A percentile compares a stretch with the other conserved stretches of the same genome.
phyloP scores from a whole-genome alignment of 1,140 invertebrate genomes.

The Phthorimaea operculella region DNA sequence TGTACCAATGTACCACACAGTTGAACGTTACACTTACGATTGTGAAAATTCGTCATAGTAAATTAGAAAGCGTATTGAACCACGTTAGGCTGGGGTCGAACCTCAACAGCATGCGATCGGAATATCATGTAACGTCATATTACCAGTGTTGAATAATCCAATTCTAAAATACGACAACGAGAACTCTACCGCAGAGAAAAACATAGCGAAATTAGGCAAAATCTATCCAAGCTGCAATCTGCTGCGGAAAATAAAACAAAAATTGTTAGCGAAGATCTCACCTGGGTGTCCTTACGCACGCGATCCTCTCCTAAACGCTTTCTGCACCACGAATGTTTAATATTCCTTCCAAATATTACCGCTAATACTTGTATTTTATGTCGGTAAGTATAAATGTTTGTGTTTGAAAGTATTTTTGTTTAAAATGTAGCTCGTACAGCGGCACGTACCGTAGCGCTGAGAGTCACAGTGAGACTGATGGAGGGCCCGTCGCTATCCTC shows the following conservation, averaged over 20 bases:
- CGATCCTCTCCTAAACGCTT: neutral
- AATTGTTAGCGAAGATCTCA: neutral
- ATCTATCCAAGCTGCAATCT: neutral
- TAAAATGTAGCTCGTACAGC: neutral
- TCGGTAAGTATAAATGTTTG: neutral
- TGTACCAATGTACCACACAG: no score
- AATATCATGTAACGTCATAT: neutral
- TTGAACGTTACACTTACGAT: constrained; percentile 12
- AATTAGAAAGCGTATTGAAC: constrained; percentile 53
- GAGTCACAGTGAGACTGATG: constrained; percentile 42
- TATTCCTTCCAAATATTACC: neutral
- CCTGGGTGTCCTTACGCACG: constrained; percentile 1
- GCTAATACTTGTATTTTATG: neutral
- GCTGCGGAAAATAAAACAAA: neutral
- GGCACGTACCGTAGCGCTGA: constrained; percentile 33
- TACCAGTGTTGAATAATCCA: neutral
- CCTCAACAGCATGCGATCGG: no score
- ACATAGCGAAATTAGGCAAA: neutral
- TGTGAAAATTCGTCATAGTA: constrained; percentile 45
- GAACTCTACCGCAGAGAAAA: neutral
- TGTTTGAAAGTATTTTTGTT: no score
- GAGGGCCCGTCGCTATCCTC: constrained; percentile 53
- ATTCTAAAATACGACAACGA: neutral
- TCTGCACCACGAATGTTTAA: neutral
- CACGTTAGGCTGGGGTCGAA: neutral